A percentile compares a stretch with the other conserved stretches of the same genome.
These are phyloP conservation scores for Geophilus truncorum DNA, from an alignment of 2,888 invertebrate genomes.

Conservation along the genomic window DNA sequence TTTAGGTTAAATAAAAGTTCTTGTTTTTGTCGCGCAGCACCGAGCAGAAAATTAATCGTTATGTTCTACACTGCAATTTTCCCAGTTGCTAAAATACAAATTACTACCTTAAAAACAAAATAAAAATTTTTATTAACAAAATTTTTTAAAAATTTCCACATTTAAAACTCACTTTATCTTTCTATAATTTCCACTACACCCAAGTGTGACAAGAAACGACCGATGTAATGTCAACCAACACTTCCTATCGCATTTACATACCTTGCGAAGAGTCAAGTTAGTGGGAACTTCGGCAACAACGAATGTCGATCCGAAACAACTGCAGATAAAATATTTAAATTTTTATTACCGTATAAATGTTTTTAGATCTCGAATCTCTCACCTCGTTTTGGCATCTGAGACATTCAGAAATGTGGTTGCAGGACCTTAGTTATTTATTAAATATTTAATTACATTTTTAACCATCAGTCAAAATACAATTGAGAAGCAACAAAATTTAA, in stretches of 20 bases:
- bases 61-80: slow-evolving; percentile 32
- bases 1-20: too few relatives aligned
- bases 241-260: neutral
- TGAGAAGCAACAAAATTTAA: too few relatives aligned
- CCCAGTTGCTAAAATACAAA: slow-evolving; percentile 32
- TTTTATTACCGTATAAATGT: neutral
- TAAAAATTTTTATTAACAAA: neutral
- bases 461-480: too few relatives aligned
- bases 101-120: slow-evolving; percentile 30
- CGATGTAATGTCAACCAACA: neutral
- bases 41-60: too few relatives aligned
- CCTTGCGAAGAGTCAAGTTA: neutral
- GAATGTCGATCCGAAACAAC: slow-evolving; percentile 28
- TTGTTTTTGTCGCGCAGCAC: too few relatives aligned
- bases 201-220: slow-evolving; percentile 25
- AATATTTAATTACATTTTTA: too few relatives aligned
- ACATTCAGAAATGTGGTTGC: too few relatives aligned
- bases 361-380: neutral
- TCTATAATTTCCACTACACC: slow-evolving; percentile 33
- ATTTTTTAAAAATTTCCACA: neutral
- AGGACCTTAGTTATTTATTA: too few relatives aligned
- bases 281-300: slow-evolving; percentile 27
- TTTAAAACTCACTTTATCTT: slow-evolving; percentile 29
- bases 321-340: neutral
- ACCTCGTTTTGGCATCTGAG: slow-evolving; percentile 22